Evolutionary conservation across 2,888 invertebrate species (phyloP), one percentile per base, ranked within the genome.

Genomic region (Amphimallon solstitiale): DNA sequence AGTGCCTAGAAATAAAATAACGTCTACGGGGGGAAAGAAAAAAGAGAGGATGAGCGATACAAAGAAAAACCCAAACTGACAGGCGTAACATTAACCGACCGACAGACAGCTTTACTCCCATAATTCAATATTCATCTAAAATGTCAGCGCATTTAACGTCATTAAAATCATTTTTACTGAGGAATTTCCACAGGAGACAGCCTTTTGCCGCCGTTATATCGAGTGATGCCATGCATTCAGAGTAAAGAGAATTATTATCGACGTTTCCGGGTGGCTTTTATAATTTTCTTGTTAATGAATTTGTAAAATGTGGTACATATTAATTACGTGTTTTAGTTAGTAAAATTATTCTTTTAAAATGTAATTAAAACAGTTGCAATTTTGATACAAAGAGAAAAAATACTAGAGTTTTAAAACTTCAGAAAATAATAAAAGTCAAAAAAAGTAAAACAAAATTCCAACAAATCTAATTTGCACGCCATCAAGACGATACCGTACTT

Each of bases 91-190:
- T 29, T 59, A 43, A 17, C 56, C 56, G 17, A 34, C 56, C 56
- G 17, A 34, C 34, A 29, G 43, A 34, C 56, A 14, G n/a, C 14
- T 43, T 49, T 59, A 34, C 43, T 59, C 29, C 43, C 10, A 43
- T 59, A 59, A 59, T 59, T 43, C 43, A 45, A 59, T 59, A 43
- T 59, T 59, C 56, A 34, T 59, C 45, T 59, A 54, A 54, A 59
- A 45, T 43, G 56, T 59, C 56, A 59, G 45, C 45, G 43, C 43
- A 43, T 59, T 59, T 45, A 52, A 56, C 43, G 56, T 29, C 43
- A 56, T 56, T 56, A 59, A 59, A 59, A 59, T 59, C 34, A 45
- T 59, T 59, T 59, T 29, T 45, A 34, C 34, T 21, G 34, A 29
- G 43, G 29, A 21, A 59, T 45, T 45, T 59, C 43, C 43, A 43